These are phyloP conservation scores for Labroides dimidiatus DNA, from an alignment of 2,797 vertebrate genomes.

Conservation along the genomic window DNA sequence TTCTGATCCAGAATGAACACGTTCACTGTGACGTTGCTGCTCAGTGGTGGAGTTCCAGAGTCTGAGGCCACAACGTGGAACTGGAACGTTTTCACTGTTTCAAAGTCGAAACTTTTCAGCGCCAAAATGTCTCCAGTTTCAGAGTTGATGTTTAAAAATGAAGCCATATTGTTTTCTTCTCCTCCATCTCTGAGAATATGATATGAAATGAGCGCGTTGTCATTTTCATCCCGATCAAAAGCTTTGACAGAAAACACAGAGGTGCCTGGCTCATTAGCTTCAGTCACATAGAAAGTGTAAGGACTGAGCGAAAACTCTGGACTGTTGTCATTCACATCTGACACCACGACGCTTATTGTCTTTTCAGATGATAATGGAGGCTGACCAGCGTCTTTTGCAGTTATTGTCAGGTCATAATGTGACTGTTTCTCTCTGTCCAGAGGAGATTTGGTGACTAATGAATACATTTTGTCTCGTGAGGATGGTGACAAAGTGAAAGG, in stretches of 20 bases:
- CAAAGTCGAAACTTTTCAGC: too few species aligned
- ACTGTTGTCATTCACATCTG: slow-evolving; percentile 65
- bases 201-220: slow-evolving; percentile 64
- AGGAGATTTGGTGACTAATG: slow-evolving; percentile 43
- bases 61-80: too few species aligned
- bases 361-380: slow-evolving; percentile 69
- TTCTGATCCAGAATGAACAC: slow-evolving; percentile 29
- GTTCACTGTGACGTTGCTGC: too few species aligned
- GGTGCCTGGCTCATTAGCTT: slow-evolving; percentile 64
- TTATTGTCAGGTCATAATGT: slow-evolving; percentile 68
- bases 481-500: slow-evolving; percentile 76
- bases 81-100: too few species aligned
- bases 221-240: slow-evolving; percentile 60
- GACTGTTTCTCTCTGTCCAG: slow-evolving; percentile 77
- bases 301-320: slow-evolving; percentile 60
- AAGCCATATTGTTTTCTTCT: slow-evolving; percentile 26
- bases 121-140: too few species aligned
- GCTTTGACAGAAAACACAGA: slow-evolving; percentile 69
- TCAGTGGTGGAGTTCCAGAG: too few species aligned
- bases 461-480: slow-evolving; percentile 75
- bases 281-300: slow-evolving; percentile 71
- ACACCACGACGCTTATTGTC: slow-evolving; percentile 56
- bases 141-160: slow-evolving; percentile 48
- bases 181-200: slow-evolving; percentile 48
- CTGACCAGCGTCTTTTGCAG: slow-evolving; percentile 67